Evolutionary conservation across 2,888 invertebrate genomes (phyloP).

Genomic region (Apeira syringaria): DNA sequence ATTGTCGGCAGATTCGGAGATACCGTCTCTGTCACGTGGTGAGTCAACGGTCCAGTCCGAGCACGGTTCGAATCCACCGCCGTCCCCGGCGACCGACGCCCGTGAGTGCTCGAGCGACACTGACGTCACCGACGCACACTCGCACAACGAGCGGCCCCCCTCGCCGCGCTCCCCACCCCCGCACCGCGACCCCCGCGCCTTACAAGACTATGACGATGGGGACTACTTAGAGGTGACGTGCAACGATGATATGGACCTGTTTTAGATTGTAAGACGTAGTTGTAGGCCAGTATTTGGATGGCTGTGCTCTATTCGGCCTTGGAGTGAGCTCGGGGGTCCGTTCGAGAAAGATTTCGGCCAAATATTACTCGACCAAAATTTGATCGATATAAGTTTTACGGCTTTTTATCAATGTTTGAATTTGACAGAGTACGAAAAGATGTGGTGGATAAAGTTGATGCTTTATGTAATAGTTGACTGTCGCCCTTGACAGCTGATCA

Average conservation of each 20-base stretch:
- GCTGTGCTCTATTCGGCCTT: slow-evolving; percentile 19
- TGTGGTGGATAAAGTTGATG: no score
- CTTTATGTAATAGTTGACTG: no score
- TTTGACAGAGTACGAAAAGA: no score
- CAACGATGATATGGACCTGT: slow-evolving; percentile 88
- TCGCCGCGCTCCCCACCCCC: slow-evolving; percentile 26
- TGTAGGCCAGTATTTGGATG: slow-evolving; percentile 10
- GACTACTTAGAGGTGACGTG: slow-evolving; percentile 89
- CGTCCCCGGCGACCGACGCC: slow-evolving; percentile 91
- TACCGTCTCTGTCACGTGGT: slow-evolving; percentile 86
- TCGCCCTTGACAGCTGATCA: no score
- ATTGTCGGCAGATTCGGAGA: slow-evolving; percentile 72
- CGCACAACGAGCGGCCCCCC: slow-evolving; percentile 60
- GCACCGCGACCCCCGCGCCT: slow-evolving; percentile 50
- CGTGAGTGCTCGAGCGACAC: slow-evolving; percentile 87
- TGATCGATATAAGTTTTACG: no score
- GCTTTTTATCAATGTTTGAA: no score
- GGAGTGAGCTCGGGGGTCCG: slow-evolving; percentile 4
- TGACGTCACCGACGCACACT: slow-evolving; percentile 82
- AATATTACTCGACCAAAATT: no score
- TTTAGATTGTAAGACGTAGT: slow-evolving; percentile 60
- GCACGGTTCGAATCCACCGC: slow-evolving; percentile 89
- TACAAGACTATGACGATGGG: slow-evolving; percentile 83
- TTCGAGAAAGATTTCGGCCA: no score
- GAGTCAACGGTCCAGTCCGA: slow-evolving; percentile 83